These are phyloP conservation scores for Drosophila setifemur DNA, from an alignment of 1,140 invertebrate genomes.

Conservation along the genomic window DNA sequence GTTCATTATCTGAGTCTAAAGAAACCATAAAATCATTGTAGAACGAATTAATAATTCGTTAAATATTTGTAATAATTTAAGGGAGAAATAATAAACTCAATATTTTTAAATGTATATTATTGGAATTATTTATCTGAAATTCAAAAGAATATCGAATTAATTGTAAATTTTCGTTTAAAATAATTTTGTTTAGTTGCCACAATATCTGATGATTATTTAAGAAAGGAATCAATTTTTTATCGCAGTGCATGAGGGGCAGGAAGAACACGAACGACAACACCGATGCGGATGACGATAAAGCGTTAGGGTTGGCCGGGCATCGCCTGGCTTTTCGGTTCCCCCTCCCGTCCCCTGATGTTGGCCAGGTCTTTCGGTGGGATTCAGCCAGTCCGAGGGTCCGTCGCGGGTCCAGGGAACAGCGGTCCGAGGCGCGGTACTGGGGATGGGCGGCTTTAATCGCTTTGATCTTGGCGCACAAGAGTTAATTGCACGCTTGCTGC, in stretches of 20 bases:
- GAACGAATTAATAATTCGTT: too few relatives aligned
- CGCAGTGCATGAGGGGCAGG: constrained; percentile 11
- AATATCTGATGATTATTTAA: too few relatives aligned
- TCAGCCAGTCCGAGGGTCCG: not conserved
- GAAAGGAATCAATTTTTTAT: constrained; percentile 9
- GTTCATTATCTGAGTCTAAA: too few relatives aligned
- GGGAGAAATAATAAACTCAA: too few relatives aligned
- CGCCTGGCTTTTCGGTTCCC: constrained; percentile 1
- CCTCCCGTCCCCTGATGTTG: not conserved
- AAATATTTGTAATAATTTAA: too few relatives aligned
- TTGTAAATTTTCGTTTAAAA: not conserved
- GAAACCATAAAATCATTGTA: too few relatives aligned
- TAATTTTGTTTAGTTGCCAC: too few relatives aligned
- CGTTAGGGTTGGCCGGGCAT: constrained; percentile 30
- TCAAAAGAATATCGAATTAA: too few relatives aligned
- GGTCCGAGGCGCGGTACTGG: constrained; percentile 15
- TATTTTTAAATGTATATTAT: too few relatives aligned
- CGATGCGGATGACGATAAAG: constrained; percentile 54
- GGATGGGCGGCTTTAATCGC: constrained; percentile 74
- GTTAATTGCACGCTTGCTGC: constrained; percentile 82
- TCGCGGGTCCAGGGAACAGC: not conserved
- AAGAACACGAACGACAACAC: constrained; percentile 17
- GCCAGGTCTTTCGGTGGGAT: constrained; percentile 10
- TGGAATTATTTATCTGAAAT: not conserved
- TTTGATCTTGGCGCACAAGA: constrained; percentile 81